Percentiles rank a stretch among this genome's conserved stretches.
These are phyloP conservation scores for Microdon myrmicae DNA, from an alignment of 2,888 invertebrate species.

Conservation along the genomic window DNA sequence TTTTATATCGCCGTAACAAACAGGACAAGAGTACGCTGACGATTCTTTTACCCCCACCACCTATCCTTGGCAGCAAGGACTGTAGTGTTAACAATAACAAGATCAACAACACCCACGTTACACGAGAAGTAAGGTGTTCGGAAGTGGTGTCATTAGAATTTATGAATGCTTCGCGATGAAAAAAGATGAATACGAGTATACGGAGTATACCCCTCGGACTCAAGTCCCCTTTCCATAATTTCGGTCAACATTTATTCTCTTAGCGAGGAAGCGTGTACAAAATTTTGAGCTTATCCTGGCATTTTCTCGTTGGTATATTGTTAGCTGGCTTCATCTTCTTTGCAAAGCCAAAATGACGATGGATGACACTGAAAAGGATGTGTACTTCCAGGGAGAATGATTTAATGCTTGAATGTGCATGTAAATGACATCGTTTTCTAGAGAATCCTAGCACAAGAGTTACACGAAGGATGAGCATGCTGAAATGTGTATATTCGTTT, in stretches of 20 bases:
- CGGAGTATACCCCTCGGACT: neutral
- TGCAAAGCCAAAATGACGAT: constrained; percentile 53
- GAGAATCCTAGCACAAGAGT: too few relatives aligned
- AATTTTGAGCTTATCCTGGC: constrained; percentile 38
- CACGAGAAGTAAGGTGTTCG: constrained; percentile 45
- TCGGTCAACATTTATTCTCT: too few relatives aligned
- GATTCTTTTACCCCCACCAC: too few relatives aligned
- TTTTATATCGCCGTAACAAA: constrained; percentile 37
- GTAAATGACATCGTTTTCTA: constrained; percentile 55
- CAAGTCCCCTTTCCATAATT: too few relatives aligned
- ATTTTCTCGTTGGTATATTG: constrained; percentile 16
- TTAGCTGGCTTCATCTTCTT: constrained; percentile 20
- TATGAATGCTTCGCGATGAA: constrained; percentile 41
- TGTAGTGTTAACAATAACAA: constrained; percentile 6
- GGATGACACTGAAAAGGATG: constrained; percentile 54
- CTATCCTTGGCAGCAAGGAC: too few relatives aligned
- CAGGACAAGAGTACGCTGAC: constrained; percentile 1
- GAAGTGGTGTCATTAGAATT: constrained; percentile 48
- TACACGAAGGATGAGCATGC: constrained; percentile 12
- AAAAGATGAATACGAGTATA: too few relatives aligned
- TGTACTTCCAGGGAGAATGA: constrained; percentile 53
- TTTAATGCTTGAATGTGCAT: constrained; percentile 56
- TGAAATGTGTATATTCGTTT: constrained; percentile 9
- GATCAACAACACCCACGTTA: constrained; percentile 11
- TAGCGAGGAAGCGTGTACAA: too few relatives aligned